Base-by-base conservation (phyloP, 2,888 invertebrate genomes). In the Apeira syringaria region DNA sequence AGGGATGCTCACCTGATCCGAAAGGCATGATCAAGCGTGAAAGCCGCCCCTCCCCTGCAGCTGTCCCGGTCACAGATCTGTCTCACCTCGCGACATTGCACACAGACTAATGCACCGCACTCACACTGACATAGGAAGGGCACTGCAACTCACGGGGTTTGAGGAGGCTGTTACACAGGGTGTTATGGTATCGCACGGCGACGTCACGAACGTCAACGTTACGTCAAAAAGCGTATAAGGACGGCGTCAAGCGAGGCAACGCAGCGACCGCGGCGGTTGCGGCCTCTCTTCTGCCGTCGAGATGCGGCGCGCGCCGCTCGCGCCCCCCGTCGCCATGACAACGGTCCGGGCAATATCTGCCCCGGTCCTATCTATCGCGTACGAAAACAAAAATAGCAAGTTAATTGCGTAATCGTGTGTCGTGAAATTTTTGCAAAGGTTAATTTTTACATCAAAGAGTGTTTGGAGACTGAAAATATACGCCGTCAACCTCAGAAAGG, bases 381-480 rank as follows among this genome's bases (percentile, higher is more conserved):
- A 78, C 71, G 78, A 86, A 85, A 87, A 87, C 83, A 86, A 84
- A 87, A 88, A 86, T 86, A 86, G 83, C 83, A 72, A 83, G 86
- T 84, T 86, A 84, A 85, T 85, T 82, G 76, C 84, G 82, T 80
- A 85, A 85, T 79, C 78, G 76, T 77, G 79, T 76, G 64, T 71
- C 64, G 72, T 78, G 68, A 76, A 75, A 70, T 74, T 74, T 80
- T 75, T 67, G 64, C 63, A 52, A 66, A 64, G 66, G 66, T 63
- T 71, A 69, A 76, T 75, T 74, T 71, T 68, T 65, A 74, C 71
- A 66, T 77, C 70, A 76, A 80, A 78, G 75, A 66, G 64, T 54
- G 59, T 49, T 40, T 48, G 51, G 45, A 53, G 50, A 53, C 59
- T 64, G 59, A 59, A 64, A 62, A 59, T 55, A 64, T 60, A 47